Conservation (phyloP, 2,888 invertebrate genomes). For the Dasypolia templi region DNA sequence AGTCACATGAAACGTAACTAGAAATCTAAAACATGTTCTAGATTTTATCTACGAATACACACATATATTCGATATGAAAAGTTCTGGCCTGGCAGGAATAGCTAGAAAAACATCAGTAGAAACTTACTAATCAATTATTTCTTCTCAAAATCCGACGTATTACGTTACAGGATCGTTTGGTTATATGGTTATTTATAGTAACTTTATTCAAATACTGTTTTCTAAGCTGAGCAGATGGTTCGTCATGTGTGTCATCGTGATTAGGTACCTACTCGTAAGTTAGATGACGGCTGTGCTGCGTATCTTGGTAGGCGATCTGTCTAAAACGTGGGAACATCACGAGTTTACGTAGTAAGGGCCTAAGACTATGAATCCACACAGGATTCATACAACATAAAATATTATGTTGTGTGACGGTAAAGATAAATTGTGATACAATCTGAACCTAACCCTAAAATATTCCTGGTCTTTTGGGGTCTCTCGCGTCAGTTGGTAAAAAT, state of each 20-base stretch:
- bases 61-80: conserved; percentile 21
- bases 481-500: no score
- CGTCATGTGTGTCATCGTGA: conserved; percentile 22
- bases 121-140: conserved; percentile 28
- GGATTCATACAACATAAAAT: neutral
- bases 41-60: conserved; percentile 12
- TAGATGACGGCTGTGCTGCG: conserved; percentile 20
- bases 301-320: conserved; percentile 41
- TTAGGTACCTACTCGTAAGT: conserved; percentile 30
- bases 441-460: neutral
- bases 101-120: conserved; percentile 2
- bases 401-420: neutral
- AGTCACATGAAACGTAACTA: neutral
- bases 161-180: conserved; percentile 32
- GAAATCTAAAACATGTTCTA: conserved; percentile 24
- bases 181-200: conserved; percentile 44
- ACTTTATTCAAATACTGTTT: conserved; percentile 39
- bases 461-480: neutral
- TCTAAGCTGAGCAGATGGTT: conserved; percentile 9
- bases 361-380: neutral
- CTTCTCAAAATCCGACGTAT: conserved; percentile 19
- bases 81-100: neutral
- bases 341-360: neutral
- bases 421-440: conserved; percentile 3
- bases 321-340: conserved; percentile 23